These are phyloP conservation scores for Cryptocephalus primarius DNA, from an alignment of 2,888 invertebrate genomes.

Conservation along the genomic window DNA sequence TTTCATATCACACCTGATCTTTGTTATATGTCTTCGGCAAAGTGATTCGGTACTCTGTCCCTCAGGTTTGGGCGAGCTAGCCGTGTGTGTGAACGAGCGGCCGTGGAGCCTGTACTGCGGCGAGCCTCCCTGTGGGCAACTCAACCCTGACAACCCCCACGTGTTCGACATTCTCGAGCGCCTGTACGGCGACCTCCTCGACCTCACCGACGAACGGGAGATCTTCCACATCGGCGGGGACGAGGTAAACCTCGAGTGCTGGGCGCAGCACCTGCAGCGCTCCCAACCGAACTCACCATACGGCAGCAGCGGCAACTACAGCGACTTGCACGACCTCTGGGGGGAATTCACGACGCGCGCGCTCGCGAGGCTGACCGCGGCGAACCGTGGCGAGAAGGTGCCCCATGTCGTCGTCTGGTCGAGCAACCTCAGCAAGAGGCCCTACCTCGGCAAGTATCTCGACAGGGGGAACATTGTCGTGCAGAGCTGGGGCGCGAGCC, in stretches of 20 bases:
- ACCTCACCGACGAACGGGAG: constrained; percentile 64
- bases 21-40: too few species aligned
- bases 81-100: constrained; percentile 63
- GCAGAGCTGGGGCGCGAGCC: constrained; percentile 73
- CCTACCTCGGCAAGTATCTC: constrained; percentile 45
- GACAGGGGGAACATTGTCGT: constrained; percentile 48
- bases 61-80: constrained; percentile 54
- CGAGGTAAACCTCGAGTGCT: constrained; percentile 72
- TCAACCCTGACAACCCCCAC: constrained; percentile 71
- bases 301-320: constrained; percentile 44
- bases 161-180: constrained; percentile 62
- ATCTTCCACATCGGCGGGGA: constrained; percentile 78
- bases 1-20: too few species aligned
- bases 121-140: constrained; percentile 78
- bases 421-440: constrained; percentile 61
- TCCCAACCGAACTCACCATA: constrained; percentile 1
- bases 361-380: constrained; percentile 46
- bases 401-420: constrained; percentile 64
- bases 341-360: constrained; percentile 63
- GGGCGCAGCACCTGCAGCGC: constrained; percentile 45
- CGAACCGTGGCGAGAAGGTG: constrained; percentile 44
- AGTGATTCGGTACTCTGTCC: too few species aligned
- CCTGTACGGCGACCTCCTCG: constrained; percentile 65
- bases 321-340: constrained; percentile 69
- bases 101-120: constrained; percentile 74